These are phyloP conservation scores for Nomia melanderi DNA, from an alignment of 1,140 invertebrate genomes.

Conservation along the genomic window DNA sequence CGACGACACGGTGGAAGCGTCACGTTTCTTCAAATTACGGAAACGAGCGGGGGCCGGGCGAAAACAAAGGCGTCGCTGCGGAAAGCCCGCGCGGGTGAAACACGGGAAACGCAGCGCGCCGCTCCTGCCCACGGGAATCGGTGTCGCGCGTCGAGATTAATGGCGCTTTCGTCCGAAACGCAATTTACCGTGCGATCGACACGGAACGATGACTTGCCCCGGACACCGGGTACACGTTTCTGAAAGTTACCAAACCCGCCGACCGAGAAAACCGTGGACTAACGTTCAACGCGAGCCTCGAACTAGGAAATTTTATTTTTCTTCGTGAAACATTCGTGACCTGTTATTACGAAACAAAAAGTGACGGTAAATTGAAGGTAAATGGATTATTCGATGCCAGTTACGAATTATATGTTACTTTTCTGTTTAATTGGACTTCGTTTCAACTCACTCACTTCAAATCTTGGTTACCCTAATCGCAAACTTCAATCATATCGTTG, in stretches of 20 bases:
- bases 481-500: too few relatives aligned
- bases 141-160: slow-evolving; percentile 54
- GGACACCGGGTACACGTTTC: slow-evolving; percentile 21
- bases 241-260: background rate
- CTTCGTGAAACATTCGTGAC: background rate
- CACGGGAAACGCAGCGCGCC: slow-evolving; percentile 33
- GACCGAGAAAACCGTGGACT: slow-evolving; percentile 23
- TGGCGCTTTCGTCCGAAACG: slow-evolving; percentile 59
- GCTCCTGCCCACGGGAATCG: slow-evolving; percentile 36
- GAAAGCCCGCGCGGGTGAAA: slow-evolving; percentile 21
- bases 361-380: too few relatives aligned
- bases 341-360: too few relatives aligned
- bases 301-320: slow-evolving; percentile 17
- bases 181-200: slow-evolving; percentile 64
- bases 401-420: too few relatives aligned
- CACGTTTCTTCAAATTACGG: slow-evolving; percentile 27
- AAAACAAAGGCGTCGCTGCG: slow-evolving; percentile 42
- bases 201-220: slow-evolving; percentile 53
- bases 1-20: slow-evolving; percentile 3
- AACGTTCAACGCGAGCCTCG: background rate
- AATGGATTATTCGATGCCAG: too few relatives aligned
- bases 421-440: too few relatives aligned
- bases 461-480: too few relatives aligned
- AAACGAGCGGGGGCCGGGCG: slow-evolving; percentile 21
- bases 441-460: too few relatives aligned